phyloP scores from a whole-genome alignment of 2,888 invertebrate genomes.

The Cerceris rybyensis region DNA sequence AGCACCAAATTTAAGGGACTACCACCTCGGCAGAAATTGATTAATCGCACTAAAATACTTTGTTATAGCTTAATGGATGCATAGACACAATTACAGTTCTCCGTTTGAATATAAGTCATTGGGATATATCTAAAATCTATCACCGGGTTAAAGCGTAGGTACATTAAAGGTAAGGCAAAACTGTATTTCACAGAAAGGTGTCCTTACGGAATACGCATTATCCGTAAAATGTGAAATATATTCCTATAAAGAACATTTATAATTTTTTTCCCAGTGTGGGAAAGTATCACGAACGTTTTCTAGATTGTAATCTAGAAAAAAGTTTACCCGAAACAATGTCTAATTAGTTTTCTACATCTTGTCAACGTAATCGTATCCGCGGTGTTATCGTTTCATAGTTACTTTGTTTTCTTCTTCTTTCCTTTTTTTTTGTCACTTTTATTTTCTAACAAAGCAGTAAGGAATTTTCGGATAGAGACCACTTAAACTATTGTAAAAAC shows the following conservation, averaged over 20 bases:
- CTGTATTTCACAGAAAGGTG: slow-evolving; percentile 70
- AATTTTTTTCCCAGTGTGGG: slow-evolving; percentile 59
- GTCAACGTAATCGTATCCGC: slow-evolving; percentile 35
- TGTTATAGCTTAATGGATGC: slow-evolving; percentile 58
- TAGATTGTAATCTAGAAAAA: slow-evolving; percentile 51
- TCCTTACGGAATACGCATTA: slow-evolving; percentile 46
- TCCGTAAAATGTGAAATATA: slow-evolving; percentile 64
- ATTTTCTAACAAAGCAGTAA: too few relatives aligned
- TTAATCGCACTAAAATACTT: slow-evolving; percentile 72
- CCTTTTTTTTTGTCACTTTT: neutral
- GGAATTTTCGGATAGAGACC: slow-evolving; percentile 31
- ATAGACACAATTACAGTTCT: slow-evolving; percentile 59
- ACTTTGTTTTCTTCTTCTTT: slow-evolving; percentile 4
- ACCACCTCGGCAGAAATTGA: slow-evolving; percentile 80
- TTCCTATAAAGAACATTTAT: slow-evolving; percentile 65
- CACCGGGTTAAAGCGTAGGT: slow-evolving; percentile 76
- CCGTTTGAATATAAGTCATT: slow-evolving; percentile 64
- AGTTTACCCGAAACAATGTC: slow-evolving; percentile 59
- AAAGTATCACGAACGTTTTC: slow-evolving; percentile 65
- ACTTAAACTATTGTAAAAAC: slow-evolving; percentile 21
- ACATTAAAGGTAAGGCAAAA: slow-evolving; percentile 77
- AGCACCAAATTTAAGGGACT: slow-evolving; percentile 79
- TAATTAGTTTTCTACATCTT: slow-evolving; percentile 46
- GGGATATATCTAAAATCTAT: slow-evolving; percentile 73
- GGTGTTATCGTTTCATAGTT: slow-evolving; percentile 18